Conservation (phyloP, 2,888 invertebrate genomes). For the Ennomos erosarius region DNA sequence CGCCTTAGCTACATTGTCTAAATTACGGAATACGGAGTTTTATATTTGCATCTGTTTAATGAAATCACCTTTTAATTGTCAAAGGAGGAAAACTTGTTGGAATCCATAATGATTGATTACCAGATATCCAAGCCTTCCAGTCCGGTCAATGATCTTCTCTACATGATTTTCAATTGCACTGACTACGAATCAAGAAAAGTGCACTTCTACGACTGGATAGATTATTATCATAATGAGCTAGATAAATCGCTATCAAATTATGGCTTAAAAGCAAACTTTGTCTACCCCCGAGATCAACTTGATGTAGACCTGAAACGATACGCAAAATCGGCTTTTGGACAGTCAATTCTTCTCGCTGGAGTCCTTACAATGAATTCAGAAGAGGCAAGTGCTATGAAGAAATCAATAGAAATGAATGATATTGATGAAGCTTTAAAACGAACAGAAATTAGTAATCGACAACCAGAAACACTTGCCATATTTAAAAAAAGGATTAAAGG, state of each 20-base stretch:
- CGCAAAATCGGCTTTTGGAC: conserved; percentile 36
- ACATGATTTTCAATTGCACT: conserved; percentile 50
- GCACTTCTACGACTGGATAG: conserved; percentile 48
- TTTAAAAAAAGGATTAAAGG: conserved; percentile 39
- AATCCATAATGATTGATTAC: conserved; percentile 53
- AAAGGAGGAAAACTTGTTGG: conserved; percentile 41
- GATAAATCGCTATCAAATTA: conserved; percentile 42
- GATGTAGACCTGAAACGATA: conserved; percentile 48
- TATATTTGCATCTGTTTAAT: too few relatives aligned
- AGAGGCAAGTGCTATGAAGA: conserved; percentile 38
- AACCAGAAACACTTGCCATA: conserved; percentile 13
- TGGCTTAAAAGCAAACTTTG: conserved; percentile 42
- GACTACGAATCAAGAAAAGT: conserved; percentile 43
- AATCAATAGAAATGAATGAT: conserved; percentile 23
- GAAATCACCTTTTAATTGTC: conserved; percentile 23
- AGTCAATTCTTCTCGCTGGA: conserved; percentile 34
- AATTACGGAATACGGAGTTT: too few relatives aligned
- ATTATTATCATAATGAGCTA: conserved; percentile 47
- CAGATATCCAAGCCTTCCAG: conserved; percentile 43
- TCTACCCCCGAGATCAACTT: conserved; percentile 48
- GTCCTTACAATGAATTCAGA: conserved; percentile 38
- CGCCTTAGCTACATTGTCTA: too few relatives aligned
- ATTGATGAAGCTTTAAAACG: conserved; percentile 1
- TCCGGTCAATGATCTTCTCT: conserved; percentile 48
- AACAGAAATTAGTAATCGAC: background rate